Percentiles rank a stretch among this genome's conserved stretches.
Evolutionary conservation across 2,113 vertebrate species (phyloP).

Genomic region (Acanthisitta chloris): DNA sequence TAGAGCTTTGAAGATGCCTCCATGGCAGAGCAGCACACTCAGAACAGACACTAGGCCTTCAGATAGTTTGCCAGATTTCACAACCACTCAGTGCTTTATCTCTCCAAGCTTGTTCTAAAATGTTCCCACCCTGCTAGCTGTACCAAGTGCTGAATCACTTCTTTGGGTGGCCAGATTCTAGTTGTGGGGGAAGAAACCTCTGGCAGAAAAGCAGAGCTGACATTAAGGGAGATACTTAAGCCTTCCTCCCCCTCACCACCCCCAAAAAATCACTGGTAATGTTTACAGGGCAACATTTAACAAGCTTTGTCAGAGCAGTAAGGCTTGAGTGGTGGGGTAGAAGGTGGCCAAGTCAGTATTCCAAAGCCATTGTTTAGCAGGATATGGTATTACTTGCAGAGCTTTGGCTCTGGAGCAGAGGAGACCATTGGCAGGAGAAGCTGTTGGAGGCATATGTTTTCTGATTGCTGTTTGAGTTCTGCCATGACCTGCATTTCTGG

Average conservation of each 20-base stretch:
- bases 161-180: constrained; percentile 5
- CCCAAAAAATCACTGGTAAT: background rate
- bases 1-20: background rate
- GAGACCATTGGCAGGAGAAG: background rate
- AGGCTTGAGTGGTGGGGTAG: background rate
- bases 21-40: background rate
- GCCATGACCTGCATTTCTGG: constrained; percentile 57
- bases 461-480: constrained; percentile 17
- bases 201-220: background rate
- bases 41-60: background rate
- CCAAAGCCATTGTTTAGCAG: background rate
- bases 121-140: constrained; percentile 10
- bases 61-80: background rate
- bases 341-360: background rate
- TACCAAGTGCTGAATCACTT: constrained; percentile 33
- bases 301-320: background rate
- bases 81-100: constrained; percentile 15
- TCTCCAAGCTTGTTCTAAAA: background rate
- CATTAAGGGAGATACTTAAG: background rate
- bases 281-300: background rate
- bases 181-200: background rate
- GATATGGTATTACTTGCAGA: background rate
- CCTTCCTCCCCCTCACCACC: background rate
- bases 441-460: background rate
- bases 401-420: constrained; percentile 10